Percentiles rank a stretch among this genome's conserved stretches.
phyloP scores from a whole-genome alignment of 2,113 vertebrate species.

The Mustela lutreola region DNA sequence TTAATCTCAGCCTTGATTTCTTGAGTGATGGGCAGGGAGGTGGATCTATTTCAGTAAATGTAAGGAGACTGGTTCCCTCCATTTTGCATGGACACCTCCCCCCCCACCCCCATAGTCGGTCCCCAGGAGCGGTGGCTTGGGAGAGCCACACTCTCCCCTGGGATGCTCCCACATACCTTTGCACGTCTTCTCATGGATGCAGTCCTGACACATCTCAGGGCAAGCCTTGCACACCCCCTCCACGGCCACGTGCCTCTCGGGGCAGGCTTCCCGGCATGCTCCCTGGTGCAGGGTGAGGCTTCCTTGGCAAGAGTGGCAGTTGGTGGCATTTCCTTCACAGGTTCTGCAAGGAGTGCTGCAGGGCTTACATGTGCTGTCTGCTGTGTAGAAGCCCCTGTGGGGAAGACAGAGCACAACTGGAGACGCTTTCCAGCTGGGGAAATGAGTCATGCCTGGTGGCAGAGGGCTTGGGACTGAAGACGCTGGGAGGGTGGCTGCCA shows the following conservation, averaged over 20 bases:
- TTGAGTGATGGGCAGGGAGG: neutral
- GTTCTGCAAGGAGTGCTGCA: slow-evolving; percentile 90
- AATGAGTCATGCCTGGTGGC: neutral
- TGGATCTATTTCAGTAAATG: neutral
- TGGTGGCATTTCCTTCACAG: slow-evolving; percentile 87
- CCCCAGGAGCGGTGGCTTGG: neutral
- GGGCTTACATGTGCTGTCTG: slow-evolving; percentile 75
- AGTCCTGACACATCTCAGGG: slow-evolving; percentile 90
- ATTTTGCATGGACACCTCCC: neutral
- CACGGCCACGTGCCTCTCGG: slow-evolving; percentile 86
- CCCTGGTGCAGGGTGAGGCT: slow-evolving; percentile 86
- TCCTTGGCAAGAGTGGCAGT: slow-evolving; percentile 90
- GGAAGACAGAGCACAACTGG: slow-evolving; percentile 6
- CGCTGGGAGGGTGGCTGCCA: accelerated
- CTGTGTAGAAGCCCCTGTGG: slow-evolving; percentile 90
- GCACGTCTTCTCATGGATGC: slow-evolving; percentile 89
- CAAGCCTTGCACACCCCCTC: slow-evolving; percentile 90
- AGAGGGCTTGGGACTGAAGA: neutral
- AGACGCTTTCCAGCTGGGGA: neutral
- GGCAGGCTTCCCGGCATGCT: slow-evolving; percentile 89
- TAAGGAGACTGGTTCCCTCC: neutral
- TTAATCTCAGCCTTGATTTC: neutral
- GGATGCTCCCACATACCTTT: slow-evolving; percentile 86
- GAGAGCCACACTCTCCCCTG: neutral
- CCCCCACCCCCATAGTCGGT: accelerated